Percentiles rank a stretch among this genome's conserved stretches.
These are phyloP conservation scores for Tipula unca DNA, from an alignment of 2,888 invertebrate genomes.

Conservation along the genomic window DNA sequence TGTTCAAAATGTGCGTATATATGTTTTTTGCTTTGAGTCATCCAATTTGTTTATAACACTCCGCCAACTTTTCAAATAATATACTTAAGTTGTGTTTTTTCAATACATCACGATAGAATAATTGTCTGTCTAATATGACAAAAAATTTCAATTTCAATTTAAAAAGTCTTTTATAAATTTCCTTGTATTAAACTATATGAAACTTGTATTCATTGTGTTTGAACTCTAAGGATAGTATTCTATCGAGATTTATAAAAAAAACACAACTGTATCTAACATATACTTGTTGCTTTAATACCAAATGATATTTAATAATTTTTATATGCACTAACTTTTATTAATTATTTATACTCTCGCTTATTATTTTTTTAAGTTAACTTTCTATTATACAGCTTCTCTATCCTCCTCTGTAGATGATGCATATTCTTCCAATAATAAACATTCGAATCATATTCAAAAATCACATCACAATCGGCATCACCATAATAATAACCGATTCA, in stretches of 20 bases:
- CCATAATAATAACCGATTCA: neutral
- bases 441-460: neutral
- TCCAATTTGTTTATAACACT: neutral
- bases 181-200: too few relatives aligned
- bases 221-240: too few relatives aligned
- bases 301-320: neutral
- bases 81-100: too few relatives aligned
- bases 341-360: neutral
- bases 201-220: too few relatives aligned
- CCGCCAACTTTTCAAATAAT: neutral
- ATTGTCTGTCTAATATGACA: too few relatives aligned
- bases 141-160: too few relatives aligned
- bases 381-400: neutral
- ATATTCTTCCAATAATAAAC: neutral
- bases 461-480: neutral
- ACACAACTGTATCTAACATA: too few relatives aligned
- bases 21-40: neutral
- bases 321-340: neutral
- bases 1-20: neutral
- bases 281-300: neutral
- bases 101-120: too few relatives aligned
- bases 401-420: neutral
- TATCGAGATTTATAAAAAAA: too few relatives aligned
- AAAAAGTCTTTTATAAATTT: too few relatives aligned
- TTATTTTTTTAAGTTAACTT: neutral